A percentile compares a stretch with the other conserved stretches of the same genome.
These are phyloP conservation scores for Ecliptopera silaceata DNA, from an alignment of 2,888 invertebrate species.

Conservation along the genomic window DNA sequence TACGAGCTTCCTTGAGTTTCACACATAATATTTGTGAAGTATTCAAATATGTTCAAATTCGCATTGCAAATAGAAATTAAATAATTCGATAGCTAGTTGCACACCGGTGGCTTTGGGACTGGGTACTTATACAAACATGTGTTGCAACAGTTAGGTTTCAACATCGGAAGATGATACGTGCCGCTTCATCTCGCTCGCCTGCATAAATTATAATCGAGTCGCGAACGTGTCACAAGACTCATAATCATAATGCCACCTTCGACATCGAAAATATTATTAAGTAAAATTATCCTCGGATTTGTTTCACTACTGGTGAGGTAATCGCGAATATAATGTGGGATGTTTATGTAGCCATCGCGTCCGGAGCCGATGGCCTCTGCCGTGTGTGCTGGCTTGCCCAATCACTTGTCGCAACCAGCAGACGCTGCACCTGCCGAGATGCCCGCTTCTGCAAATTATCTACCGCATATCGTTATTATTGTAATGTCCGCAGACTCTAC, in stretches of 20 bases:
- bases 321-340: slow-evolving; percentile 69
- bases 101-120: slow-evolving; percentile 28
- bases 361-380: slow-evolving; percentile 72
- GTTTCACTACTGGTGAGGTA: slow-evolving; percentile 70
- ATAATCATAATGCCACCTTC: slow-evolving; percentile 45
- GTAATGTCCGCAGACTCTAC: slow-evolving; percentile 9
- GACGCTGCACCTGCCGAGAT: slow-evolving; percentile 78
- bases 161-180: slow-evolving; percentile 56
- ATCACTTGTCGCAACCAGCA: slow-evolving; percentile 76
- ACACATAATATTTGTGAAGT: slow-evolving; percentile 26
- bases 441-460: slow-evolving; percentile 66
- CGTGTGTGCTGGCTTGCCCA: slow-evolving; percentile 67
- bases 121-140: slow-evolving; percentile 48
- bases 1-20: slow-evolving; percentile 34
- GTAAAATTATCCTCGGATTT: slow-evolving; percentile 69
- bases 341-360: slow-evolving; percentile 72
- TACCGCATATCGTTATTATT: slow-evolving; percentile 48
- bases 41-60: slow-evolving; percentile 31
- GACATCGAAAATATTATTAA: slow-evolving; percentile 52
- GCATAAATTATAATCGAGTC: slow-evolving; percentile 50
- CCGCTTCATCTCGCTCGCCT: slow-evolving; percentile 45
- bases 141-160: slow-evolving; percentile 60
- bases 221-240: slow-evolving; percentile 45
- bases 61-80: slow-evolving; percentile 38
- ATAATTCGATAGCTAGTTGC: slow-evolving; percentile 28